Base-by-base conservation (phyloP, 2,888 invertebrate genomes). In the Tipula helvola region DNA sequence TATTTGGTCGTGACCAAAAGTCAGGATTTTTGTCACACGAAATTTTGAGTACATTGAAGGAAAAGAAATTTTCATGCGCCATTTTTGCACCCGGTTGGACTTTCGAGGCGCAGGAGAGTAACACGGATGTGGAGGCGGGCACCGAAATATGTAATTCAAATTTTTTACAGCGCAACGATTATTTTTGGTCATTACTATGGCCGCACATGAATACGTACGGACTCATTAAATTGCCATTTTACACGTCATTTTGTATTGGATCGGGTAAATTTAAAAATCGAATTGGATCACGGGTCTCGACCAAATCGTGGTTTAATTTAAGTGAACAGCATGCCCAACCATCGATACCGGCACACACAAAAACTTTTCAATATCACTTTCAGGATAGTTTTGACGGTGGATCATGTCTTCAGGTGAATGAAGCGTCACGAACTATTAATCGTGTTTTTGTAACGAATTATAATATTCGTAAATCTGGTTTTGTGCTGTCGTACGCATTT, bases 61-160 rank as follows among this genome's bases (percentile, higher is more conserved):
- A 92, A 3, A 91, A 94, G 87, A 94, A 94, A 44, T 93, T 98
- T 88, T 99, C 99, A 0, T 93, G 95, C 83, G 99, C 98, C 0
- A 93, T 99, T 87, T 99, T 99, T 92, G 99, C 98, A 0, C 97
- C 96, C 2, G 99, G 96, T 12, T 99, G 99, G 99, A 96, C 96
- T 0, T 95, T 96, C 90, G 99, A 99, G 92, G 94, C 93, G 41
- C 89, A 89, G 44, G 44, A 41, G 10, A 90, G 90, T 86, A 88
- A 91, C 84, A 89, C 91, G 2, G 88, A 88, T 57, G 88, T 88
- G 3, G 86, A 87, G 0, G 39, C 86, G 0, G 91, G 91, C 28
- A 89, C 89, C 52, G 90, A 90, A 1, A 85, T 87, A 1, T 88
- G 90, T 0, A 91, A 91, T 83, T 88, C 89, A 13, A 89, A 90